These are phyloP conservation scores for Dynastes hyllus DNA, from an alignment of 2,888 invertebrate species.

Conservation along the genomic window DNA sequence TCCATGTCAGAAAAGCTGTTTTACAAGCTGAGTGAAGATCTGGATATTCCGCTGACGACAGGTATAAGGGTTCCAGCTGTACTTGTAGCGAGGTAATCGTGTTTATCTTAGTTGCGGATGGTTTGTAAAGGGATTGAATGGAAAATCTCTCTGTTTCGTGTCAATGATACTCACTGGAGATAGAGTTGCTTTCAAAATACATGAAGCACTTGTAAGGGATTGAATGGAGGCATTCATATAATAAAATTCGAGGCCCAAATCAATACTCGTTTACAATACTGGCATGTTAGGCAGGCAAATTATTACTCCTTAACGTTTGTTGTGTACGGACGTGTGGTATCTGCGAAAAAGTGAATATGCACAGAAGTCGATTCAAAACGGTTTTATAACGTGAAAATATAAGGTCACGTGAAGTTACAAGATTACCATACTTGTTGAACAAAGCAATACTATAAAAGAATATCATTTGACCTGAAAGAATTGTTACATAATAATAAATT, in stretches of 20 bases:
- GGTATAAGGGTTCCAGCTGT: slow-evolving; percentile 30
- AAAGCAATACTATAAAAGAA: no score
- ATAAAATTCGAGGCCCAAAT: neutral
- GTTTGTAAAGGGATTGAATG: slow-evolving; percentile 28
- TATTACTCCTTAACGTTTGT: neutral
- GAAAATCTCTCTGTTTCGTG: slow-evolving; percentile 25
- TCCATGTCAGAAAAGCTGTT: neutral
- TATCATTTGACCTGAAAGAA: no score
- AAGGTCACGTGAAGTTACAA: no score
- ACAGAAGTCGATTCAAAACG: no score
- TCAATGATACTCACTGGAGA: slow-evolving; percentile 25
- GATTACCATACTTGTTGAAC: no score
- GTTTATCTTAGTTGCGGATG: slow-evolving; percentile 42
- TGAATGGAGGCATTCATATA: slow-evolving; percentile 7
- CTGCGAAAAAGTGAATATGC: no score
- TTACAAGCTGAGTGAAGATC: slow-evolving; percentile 5
- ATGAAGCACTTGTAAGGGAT: neutral
- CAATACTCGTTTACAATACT: neutral
- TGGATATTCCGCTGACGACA: slow-evolving; percentile 35
- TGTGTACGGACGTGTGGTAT: no score
- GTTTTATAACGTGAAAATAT: no score
- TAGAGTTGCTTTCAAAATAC: neutral
- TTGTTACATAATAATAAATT: no score
- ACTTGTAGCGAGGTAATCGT: slow-evolving; percentile 36
- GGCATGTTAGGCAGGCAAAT: neutral